A percentile compares a stretch with the other conserved stretches of the same genome.
These are phyloP conservation scores for Ostrea denselamellosa DNA, from an alignment of 1,140 invertebrate genomes.

Conservation along the genomic window DNA sequence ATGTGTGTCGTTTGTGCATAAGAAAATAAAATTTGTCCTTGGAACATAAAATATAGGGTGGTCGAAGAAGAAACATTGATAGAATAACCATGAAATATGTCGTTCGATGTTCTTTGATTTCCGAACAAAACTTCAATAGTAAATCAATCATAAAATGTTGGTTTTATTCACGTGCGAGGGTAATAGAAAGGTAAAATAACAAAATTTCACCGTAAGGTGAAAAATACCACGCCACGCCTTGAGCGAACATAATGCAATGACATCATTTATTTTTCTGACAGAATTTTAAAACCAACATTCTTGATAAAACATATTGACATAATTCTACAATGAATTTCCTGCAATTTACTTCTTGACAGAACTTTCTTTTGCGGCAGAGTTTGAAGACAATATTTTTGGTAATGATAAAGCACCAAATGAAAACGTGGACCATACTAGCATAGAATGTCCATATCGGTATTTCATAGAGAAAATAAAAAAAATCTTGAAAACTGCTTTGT, in stretches of 20 bases:
- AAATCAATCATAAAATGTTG: conserved; percentile 19
- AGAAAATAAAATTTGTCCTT: conserved; percentile 12
- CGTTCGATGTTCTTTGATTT: conserved; percentile 2
- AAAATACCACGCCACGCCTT: conserved; percentile 1
- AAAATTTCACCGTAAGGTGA: neutral
- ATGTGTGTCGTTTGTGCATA: neutral
- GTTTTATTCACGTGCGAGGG: neutral
- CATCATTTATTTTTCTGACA: neutral
- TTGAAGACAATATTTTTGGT: no score
- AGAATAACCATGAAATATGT: neutral
- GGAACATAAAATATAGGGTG: neutral
- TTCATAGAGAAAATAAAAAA: no score
- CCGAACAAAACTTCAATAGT: conserved; percentile 16
- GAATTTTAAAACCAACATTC: neutral
- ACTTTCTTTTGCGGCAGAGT: no score
- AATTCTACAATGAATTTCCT: neutral
- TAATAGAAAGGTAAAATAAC: neutral
- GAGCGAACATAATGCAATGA: conserved; percentile 4
- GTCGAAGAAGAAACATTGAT: neutral
- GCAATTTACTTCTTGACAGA: no score
- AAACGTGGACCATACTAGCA: no score
- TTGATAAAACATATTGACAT: neutral
- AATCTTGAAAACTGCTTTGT: no score
- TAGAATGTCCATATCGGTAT: no score
- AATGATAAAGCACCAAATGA: no score